A percentile compares a stretch with the other conserved stretches of the same genome.
Evolutionary conservation across 2,113 vertebrate genomes (phyloP).

Genomic region (Perccottus glenii): DNA sequence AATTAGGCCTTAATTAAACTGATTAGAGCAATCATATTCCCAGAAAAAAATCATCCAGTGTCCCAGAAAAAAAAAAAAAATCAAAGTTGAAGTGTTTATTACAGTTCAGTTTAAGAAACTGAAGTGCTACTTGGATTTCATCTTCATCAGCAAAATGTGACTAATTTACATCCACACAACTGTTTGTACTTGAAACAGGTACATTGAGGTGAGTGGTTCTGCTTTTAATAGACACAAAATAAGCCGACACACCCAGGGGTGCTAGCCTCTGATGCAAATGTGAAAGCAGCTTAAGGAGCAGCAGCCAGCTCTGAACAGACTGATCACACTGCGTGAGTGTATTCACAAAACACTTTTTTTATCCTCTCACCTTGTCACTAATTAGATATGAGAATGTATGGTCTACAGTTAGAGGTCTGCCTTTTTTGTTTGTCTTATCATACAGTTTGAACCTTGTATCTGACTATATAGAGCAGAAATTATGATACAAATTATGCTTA

Average conservation of each 20-base stretch:
- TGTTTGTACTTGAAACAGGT: background rate
- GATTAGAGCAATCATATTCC: too few species aligned
- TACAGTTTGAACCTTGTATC: too few species aligned
- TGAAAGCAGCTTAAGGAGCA: slow-evolving; percentile 42
- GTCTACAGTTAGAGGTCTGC: too few species aligned
- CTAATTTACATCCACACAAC: background rate
- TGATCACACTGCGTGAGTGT: slow-evolving; percentile 9
- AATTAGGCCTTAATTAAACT: too few species aligned
- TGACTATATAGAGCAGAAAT: too few species aligned
- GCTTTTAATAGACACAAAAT: slow-evolving; percentile 51
- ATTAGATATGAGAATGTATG: background rate
- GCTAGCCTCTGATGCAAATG: slow-evolving; percentile 43
- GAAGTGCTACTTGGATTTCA: background rate
- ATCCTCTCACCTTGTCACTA: slow-evolving; percentile 12
- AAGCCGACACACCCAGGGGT: slow-evolving; percentile 42
- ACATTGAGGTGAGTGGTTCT: slow-evolving; percentile 31
- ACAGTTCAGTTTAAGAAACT: background rate
- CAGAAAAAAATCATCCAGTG: too few species aligned
- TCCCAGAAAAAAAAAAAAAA: too few species aligned
- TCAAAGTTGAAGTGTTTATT: background rate
- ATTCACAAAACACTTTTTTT: background rate
- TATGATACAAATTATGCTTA: too few species aligned
- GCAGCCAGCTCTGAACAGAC: slow-evolving; percentile 21
- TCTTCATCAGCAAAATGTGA: slow-evolving; percentile 4
- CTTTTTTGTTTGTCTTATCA: too few species aligned